Base-by-base conservation (phyloP, 2,888 invertebrate genomes). In the Bombylius major region DNA sequence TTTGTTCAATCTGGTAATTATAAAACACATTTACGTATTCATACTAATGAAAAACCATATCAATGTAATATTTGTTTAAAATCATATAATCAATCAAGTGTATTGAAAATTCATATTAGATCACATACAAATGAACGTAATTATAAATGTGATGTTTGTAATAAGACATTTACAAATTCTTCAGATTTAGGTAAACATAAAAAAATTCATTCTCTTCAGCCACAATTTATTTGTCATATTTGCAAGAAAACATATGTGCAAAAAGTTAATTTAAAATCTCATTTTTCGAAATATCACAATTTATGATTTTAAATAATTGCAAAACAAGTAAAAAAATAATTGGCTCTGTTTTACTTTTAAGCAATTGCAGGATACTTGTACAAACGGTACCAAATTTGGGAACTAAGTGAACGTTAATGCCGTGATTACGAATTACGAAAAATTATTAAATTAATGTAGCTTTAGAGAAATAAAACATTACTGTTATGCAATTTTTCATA, bases 1-100 rank as follows among this genome's bases (percentile, higher is more conserved):
- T 66, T 66, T 42, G 65, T 65, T 5, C 66, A 66, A 50, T 54
- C 62, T 9, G 65, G 59, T 4, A 66, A 65, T 51, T 65, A 62
- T 47, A 61, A 62, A 14, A 59, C 62, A 1, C 66, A 66, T 31
- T 11, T 65, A 33, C 51, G 64, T 32, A 62, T 57, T 4, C 66
- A 66, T 39, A 65, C 65, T 1, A 63, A 63, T 12, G 66, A 65
- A n/a, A 59, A 62, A 8, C 66, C 65, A 4, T 66, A 47, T 39
- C 36, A 50, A 6, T 66, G 66, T 50, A 33, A 55, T 1, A 32
- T 63, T 1, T 66, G 66, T 46, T 5, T 31, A 1, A 65, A 65
- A 56, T 47, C 60, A 1, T 66, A 63, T 51, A 61, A 54, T 54
- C 66, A 66, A 55, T 62, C 63, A 7, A 58, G 63, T 53, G 58